phyloP scores from a whole-genome alignment of 2,113 vertebrate genomes.

The Phaetusa simplex region DNA sequence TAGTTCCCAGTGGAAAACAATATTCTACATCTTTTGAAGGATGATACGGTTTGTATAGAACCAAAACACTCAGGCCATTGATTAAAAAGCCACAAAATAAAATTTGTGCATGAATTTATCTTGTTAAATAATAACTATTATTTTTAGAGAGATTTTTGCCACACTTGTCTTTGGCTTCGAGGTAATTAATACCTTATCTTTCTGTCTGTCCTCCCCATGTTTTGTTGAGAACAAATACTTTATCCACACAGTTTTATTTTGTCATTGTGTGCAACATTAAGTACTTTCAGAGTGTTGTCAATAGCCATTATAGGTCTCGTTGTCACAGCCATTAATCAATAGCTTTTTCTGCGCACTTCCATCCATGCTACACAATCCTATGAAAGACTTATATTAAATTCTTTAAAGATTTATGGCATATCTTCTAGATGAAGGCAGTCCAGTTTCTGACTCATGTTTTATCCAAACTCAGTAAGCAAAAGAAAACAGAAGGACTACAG shows the following conservation, averaged over 20 bases:
- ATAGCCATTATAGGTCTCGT: background rate
- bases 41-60: background rate
- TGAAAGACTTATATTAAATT: background rate
- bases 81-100: background rate
- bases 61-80: background rate
- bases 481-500: background rate
- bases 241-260: background rate
- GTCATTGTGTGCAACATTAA: background rate
- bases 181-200: background rate
- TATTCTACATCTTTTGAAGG: background rate
- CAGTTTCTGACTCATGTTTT: background rate
- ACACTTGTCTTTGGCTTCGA: background rate
- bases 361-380: background rate
- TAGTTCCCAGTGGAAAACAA: background rate
- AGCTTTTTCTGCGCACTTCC: background rate
- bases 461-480: background rate
- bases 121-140: background rate
- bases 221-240: background rate
- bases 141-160: background rate
- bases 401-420: background rate
- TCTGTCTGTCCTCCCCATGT: background rate
- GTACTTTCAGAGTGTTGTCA: background rate
- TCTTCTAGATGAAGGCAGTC: background rate
- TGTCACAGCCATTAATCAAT: background rate
- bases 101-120: background rate